Conservation (phyloP, 2,797 vertebrate genomes). For the Smutsia gigantea region DNA sequence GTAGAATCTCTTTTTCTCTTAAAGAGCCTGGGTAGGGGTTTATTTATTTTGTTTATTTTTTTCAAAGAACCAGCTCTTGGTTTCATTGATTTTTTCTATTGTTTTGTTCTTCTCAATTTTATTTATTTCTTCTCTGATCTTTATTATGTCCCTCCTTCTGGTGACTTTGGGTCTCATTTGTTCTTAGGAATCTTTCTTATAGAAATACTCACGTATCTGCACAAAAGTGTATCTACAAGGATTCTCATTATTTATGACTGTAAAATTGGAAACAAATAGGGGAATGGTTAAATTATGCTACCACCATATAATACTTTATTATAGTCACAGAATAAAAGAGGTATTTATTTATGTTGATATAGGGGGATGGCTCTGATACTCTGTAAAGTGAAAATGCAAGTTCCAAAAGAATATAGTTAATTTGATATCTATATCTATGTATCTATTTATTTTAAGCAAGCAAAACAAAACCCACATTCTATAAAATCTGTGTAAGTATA, state of each 20-base stretch:
- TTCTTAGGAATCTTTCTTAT: no score
- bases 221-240: neutral
- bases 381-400: constrained; percentile 20
- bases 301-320: neutral
- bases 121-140: no score
- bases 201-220: neutral
- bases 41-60: no score
- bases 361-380: neutral
- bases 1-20: no score
- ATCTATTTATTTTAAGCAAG: neutral
- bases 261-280: constrained; percentile 26
- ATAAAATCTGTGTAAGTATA: constrained; percentile 1
- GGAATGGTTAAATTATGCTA: neutral
- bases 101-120: no score
- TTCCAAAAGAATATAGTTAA: constrained; percentile 1
- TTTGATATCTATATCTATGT: neutral
- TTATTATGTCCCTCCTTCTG: no score
- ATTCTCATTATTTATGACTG: neutral
- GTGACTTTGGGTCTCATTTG: no score
- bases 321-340: constrained; percentile 24
- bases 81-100: no score
- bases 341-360: neutral
- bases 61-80: no score
- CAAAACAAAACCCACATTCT: neutral
- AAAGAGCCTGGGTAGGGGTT: no score